A percentile compares a stretch with the other conserved stretches of the same genome.
phyloP scores from a whole-genome alignment of 2,888 invertebrate genomes.

The Chaetoderma sp. region DNA sequence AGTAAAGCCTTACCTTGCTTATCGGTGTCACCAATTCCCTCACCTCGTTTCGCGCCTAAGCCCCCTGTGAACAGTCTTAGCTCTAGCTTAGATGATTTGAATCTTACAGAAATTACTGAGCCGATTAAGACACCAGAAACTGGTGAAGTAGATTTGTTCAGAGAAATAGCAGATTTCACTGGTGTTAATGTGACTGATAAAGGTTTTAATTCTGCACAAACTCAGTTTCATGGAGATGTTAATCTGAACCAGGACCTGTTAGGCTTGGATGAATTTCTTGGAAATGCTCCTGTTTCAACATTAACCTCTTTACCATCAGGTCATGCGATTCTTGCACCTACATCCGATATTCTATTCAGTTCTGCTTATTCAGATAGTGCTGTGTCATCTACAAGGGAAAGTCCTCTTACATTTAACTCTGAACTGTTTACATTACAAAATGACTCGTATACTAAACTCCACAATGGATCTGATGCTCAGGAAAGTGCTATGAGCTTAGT shows the following conservation, averaged over 20 bases:
- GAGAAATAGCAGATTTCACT: background rate
- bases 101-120: conserved; percentile 22
- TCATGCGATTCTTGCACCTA: background rate
- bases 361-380: conserved; percentile 35
- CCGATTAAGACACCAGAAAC: background rate
- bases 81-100: conserved; percentile 44
- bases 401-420: conserved; percentile 46
- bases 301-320: too few relatives aligned
- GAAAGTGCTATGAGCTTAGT: conserved; percentile 47
- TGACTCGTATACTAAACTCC: too few relatives aligned
- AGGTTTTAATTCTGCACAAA: background rate
- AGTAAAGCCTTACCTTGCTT: conserved; percentile 36
- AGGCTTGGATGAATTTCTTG: conserved; percentile 33
- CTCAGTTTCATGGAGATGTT: conserved; percentile 15
- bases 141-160: background rate
- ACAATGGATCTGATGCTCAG: conserved; percentile 37
- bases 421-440: too few relatives aligned
- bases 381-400: conserved; percentile 46
- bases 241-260: conserved; percentile 54
- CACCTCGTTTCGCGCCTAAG: conserved; percentile 43
- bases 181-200: background rate
- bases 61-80: conserved; percentile 49
- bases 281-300: background rate
- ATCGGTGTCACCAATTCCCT: conserved; percentile 39
- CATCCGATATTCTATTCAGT: conserved; percentile 2